Base-by-base conservation (phyloP, 2,888 invertebrate species). In the Ichneumoninae sp. region DNA sequence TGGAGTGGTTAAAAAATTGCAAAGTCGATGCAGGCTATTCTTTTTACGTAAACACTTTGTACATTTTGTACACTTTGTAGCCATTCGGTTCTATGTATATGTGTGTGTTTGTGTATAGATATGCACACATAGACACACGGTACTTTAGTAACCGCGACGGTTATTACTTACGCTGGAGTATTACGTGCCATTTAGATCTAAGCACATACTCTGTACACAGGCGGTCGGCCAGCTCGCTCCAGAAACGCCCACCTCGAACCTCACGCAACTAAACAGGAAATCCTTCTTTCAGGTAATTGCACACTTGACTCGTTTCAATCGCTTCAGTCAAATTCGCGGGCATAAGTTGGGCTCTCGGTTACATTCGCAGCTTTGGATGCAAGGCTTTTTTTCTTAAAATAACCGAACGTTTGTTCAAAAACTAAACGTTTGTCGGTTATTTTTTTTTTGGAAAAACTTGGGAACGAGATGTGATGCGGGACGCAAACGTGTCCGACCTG, bases 221-320 rank as follows among this genome's bases (percentile, higher is more conserved):
- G 76, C 81, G 68, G 68, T 79, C 83, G 26, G 70, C 76, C 78
- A 81, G 70, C 57, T 52, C 73, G 81, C 79, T 82, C 66, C 76
- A 82, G 71, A 76, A 74, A 85, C 85, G 85, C 85, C 85, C 79
- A 85, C 85, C 16, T 81, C 44, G 66, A 84, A 83, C 85, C 26
- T 83, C 90, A 86, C 88, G 33, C 82, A 89, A 90, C 93, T 92
- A 93, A 93, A 93, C 93, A 93, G 93, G 93, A 93, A 93, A 93
- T 93, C 93, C 93, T 93, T 91, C 89, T 93, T 93, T 92, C 91
- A 92, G 92, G 91, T 92, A 92, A 93, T 93, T 92, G 91, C 90
- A 77, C 77, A 79, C 76, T 88, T 91, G 92, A 91, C 91, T 92
- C 90, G 87, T 89, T 91, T 90, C 88, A 91, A 92, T 92, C 40